Base-by-base conservation (phyloP, 2,888 invertebrate species). In the Dromius quadrimaculatus region DNA sequence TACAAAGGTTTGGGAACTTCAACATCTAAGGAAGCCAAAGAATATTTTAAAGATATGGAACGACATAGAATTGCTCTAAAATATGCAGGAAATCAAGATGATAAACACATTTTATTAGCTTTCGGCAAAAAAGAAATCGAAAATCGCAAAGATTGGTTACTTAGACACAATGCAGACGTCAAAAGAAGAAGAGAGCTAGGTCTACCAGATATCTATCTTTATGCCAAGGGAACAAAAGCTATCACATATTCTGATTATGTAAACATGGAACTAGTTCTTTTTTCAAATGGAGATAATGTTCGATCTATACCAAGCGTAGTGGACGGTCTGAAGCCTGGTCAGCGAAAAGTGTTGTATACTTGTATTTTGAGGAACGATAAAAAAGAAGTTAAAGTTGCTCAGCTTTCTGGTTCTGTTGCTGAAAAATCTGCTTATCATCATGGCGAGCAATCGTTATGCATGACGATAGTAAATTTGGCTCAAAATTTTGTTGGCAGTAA, bases 1-100 rank as follows among this genome's bases (percentile, higher is more conserved):
- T 99, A 99, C 97, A 99, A 99, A 93, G 98, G 97, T 93, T 93
- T 98, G 95, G 99, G 99, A 89, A 99, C 99, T 83, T 98, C 98
- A 79, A 96, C 97, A 66, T 92, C 97, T 0, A 93, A 94, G 83
- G 99, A 99, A 86, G 98, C 98, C 32, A 98, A 98, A 84, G 98
- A 99, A 83, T 99, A 99, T 82, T 99, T 99, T 83, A 89, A 91
- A 75, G 94, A 99, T 81, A 98, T 99, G 95, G 86, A 89, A 0
- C 87, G 97, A 47, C 99, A 98, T 83, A 89, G 95, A 65, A 97
- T 98, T 74, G 85, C 85, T 43, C 98, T 98, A 81, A 90, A 89
- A 77, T 98, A 99, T 77, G 85, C 87, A 0, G 97, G 97, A 0
- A 84, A 87, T 0, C 89, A 91, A 8, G 98, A 99, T 78, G 99